Conservation (phyloP, 2,888 invertebrate genomes). For the Apamea crenata region DNA sequence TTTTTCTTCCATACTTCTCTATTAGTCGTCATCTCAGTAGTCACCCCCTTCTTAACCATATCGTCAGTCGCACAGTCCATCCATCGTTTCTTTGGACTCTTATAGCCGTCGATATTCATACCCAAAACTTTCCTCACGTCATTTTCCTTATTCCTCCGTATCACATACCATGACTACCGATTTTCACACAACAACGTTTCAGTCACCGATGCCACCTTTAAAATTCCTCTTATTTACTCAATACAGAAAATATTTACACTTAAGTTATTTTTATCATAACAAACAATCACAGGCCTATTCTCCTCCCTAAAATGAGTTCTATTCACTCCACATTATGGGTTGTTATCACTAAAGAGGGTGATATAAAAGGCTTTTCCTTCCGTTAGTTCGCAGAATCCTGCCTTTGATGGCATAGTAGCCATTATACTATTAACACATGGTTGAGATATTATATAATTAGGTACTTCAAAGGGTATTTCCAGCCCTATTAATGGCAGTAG, state of each 20-base stretch:
- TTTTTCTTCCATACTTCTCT: no score
- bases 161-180: no score
- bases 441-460: conserved; percentile 11
- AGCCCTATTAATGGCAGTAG: conserved; percentile 13
- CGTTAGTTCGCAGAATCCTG: conserved; percentile 17
- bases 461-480: conserved; percentile 12
- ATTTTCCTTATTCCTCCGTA: no score
- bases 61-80: no score
- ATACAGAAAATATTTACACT: not conserved
- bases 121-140: no score
- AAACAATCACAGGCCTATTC: not conserved
- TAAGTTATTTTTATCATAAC: not conserved
- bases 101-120: no score
- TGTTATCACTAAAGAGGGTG: conserved; percentile 6
- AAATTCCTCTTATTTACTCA: no score
- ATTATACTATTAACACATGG: conserved; percentile 35
- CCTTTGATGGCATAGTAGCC: conserved; percentile 28
- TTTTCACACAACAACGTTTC: no score
- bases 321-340: conserved; percentile 3
- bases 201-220: no score
- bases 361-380: conserved; percentile 23
- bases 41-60: no score
- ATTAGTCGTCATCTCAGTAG: no score
- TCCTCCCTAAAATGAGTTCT: not conserved
- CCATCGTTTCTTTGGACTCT: no score